A percentile compares a stretch with the other conserved stretches of the same genome.
These are phyloP conservation scores for Acrocephalus arundinaceus DNA, from an alignment of 2,113 vertebrate species.

Conservation along the genomic window DNA sequence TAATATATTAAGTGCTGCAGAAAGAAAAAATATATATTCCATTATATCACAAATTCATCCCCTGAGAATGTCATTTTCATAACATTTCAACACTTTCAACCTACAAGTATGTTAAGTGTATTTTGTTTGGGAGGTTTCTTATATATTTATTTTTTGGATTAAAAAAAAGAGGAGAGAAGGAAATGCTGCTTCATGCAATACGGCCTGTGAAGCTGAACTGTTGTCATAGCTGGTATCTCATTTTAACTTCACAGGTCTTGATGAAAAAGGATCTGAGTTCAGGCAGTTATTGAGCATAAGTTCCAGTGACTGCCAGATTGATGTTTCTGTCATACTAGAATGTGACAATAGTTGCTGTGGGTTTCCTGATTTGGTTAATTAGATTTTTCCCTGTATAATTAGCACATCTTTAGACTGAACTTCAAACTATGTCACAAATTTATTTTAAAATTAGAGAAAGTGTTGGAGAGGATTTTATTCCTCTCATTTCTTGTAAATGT, in stretches of 20 bases:
- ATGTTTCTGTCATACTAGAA: constrained; percentile 65
- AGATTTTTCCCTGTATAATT: constrained; percentile 70
- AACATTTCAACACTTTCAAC: not conserved
- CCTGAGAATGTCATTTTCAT: not conserved
- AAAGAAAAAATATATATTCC: not conserved
- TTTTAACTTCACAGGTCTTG: constrained; percentile 63
- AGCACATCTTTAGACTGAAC: constrained; percentile 67
- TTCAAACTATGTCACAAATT: constrained; percentile 52
- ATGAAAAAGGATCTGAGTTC: constrained; percentile 62
- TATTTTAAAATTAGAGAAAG: constrained; percentile 60
- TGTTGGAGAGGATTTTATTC: constrained; percentile 51
- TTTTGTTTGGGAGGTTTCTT: not conserved
- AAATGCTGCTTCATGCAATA: constrained; percentile 56
- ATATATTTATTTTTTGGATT: not conserved
- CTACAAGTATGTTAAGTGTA: not conserved
- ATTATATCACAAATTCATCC: not conserved
- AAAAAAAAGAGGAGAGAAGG: not conserved
- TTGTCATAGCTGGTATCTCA: constrained; percentile 50
- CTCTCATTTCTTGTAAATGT: constrained; percentile 24
- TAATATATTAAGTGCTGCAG: not conserved
- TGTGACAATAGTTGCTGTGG: constrained; percentile 69
- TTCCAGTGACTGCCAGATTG: constrained; percentile 69
- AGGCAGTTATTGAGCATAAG: constrained; percentile 65
- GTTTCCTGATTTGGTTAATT: constrained; percentile 69
- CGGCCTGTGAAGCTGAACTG: constrained; percentile 49